These are phyloP conservation scores for Cremastinae sp. DNA, from an alignment of 2,888 invertebrate species.

Conservation along the genomic window DNA sequence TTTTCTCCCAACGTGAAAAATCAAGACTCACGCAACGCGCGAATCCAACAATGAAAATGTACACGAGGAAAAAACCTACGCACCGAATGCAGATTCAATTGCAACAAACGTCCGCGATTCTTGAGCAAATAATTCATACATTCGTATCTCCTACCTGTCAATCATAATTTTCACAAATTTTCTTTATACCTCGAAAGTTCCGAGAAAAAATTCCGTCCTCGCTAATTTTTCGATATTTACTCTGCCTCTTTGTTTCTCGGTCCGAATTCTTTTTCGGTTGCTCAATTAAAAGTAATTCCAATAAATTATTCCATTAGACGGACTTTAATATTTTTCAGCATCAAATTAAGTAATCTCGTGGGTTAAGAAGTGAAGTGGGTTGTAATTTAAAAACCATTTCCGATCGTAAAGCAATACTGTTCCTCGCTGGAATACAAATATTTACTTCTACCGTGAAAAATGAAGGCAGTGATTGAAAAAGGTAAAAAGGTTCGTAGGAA, in stretches of 20 bases:
- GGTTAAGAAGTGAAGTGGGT: too few species aligned
- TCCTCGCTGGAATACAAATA: not conserved
- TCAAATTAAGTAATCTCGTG: too few species aligned
- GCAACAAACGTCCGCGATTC: slow-evolving; percentile 40
- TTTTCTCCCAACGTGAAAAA: slow-evolving; percentile 22
- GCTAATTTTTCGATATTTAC: too few species aligned
- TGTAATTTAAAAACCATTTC: too few species aligned
- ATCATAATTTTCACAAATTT: too few species aligned
- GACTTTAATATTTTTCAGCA: too few species aligned
- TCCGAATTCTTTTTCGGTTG: too few species aligned
- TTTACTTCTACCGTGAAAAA: not conserved
- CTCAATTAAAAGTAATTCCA: too few species aligned
- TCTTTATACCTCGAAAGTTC: too few species aligned
- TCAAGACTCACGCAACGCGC: slow-evolving; percentile 47
- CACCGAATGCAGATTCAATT: slow-evolving; percentile 52
- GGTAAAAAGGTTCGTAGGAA: not conserved
- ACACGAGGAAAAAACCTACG: slow-evolving; percentile 57
- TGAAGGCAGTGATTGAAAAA: not conserved
- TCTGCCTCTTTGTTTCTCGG: too few species aligned
- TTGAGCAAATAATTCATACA: slow-evolving; percentile 27
- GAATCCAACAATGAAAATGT: slow-evolving; percentile 55
- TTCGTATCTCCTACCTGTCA: slow-evolving; percentile 19
- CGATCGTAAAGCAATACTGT: not conserved
- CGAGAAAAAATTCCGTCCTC: too few species aligned
- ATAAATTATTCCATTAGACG: too few species aligned